Conservation (phyloP, 2,113 vertebrate genomes). For the Pachycephala philippinensis region DNA sequence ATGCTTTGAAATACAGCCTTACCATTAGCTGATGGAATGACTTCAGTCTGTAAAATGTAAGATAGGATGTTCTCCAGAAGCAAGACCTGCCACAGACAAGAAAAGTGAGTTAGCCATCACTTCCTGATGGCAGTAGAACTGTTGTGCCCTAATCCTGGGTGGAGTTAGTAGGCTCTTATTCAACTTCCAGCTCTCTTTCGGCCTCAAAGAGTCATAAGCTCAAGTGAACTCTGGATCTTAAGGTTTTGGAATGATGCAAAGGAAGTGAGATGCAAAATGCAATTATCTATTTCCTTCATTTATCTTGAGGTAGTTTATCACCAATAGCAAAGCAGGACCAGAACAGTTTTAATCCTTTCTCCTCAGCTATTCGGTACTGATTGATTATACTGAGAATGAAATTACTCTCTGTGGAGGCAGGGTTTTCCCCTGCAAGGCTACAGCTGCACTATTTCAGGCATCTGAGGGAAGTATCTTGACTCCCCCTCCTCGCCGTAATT, state of each 20-base stretch:
- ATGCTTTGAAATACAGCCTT: constrained; percentile 10
- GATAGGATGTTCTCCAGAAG: constrained; percentile 73
- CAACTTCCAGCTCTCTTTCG: background rate
- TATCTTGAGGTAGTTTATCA: background rate
- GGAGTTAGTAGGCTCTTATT: background rate
- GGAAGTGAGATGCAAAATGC: background rate
- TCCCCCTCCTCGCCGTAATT: background rate
- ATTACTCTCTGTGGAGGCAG: background rate
- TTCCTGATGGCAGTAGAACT: background rate
- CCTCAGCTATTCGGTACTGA: background rate
- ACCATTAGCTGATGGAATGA: constrained; percentile 73
- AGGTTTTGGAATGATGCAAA: background rate
- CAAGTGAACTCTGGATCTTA: background rate
- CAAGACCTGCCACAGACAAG: constrained; percentile 48
- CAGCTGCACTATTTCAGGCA: background rate
- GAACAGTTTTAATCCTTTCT: background rate
- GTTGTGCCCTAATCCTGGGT: background rate
- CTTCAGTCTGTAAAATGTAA: constrained; percentile 69
- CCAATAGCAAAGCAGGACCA: background rate
- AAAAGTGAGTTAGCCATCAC: background rate
- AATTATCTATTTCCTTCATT: background rate
- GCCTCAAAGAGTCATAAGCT: background rate
- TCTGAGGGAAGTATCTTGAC: background rate
- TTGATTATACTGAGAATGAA: background rate
- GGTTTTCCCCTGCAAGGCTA: background rate